Base-by-base conservation (phyloP, 2,797 vertebrate species). In the Chiropotes sagulatus region DNA sequence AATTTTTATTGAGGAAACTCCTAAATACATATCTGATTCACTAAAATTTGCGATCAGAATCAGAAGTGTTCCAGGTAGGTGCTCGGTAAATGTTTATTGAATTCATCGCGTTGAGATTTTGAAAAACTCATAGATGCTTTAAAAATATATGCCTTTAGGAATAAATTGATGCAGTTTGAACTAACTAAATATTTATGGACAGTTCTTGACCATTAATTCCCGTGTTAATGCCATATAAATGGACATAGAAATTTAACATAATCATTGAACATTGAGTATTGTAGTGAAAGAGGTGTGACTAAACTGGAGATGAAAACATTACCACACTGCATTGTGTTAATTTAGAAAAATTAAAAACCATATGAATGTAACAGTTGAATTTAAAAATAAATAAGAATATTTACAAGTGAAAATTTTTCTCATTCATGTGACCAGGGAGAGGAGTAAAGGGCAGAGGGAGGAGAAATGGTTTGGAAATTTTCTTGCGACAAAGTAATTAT, bases 1-100 rank as follows among this genome's bases (percentile, higher is more conserved):
- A 88, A 92, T 64, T 95, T 94, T 95, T 90, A 78, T 93, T 94
- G 79, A 57, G 24, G 30, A 85, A 73, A 70, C 26, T 90, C 58
- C 50, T 85, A 82, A 79, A 72, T 87, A n/a, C 41, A 26, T 82
- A 88, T 93, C 28, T 67, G 52, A 82, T 8, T 95, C 83, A 90
- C 17, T 70, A 67, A 95, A 57, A 90, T 92, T 88, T 91, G 83
- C 89, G 73, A 88, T 85, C 46, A 94, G 92, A 79, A 82, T 75
- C 28, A 79, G 24, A 92, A 64, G 20, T 50, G 61, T 46, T 54
- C 14, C 44, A 64, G 15, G 20, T 78, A 61, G 67, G 30, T 93
- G 44, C 36, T 93, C 80, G 57, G 3, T 46, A 78, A 88, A 67
- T 75, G 2, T 85, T 93, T 91, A 61, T 26, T 80, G 64, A 85